Base-by-base conservation (phyloP, 2,888 invertebrate genomes). In the Ophraella communa region DNA sequence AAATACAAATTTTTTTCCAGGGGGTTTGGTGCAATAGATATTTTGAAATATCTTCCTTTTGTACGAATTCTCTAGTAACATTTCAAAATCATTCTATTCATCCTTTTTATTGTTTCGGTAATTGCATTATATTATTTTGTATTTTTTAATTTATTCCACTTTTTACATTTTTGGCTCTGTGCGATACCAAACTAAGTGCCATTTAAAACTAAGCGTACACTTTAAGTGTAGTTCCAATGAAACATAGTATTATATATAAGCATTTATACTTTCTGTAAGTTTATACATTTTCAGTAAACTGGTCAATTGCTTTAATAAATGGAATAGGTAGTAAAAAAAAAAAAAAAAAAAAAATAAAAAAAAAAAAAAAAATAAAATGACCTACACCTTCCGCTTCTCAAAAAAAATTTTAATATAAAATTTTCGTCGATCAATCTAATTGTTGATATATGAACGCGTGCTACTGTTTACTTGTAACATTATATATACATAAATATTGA, bases 171-270 rank as follows among this genome's bases (percentile, higher is more conserved):
- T 52, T 73, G 75, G 75, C 75, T 74, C 71, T 71, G 53, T 62
- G 69, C 71, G 68, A 74, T 75, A 74, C 73, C 74, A 74, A 74
- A 72, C 69, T 69, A 76, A 77, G 77, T 77, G 76, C 76, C 76
- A 77, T 76, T 73, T 76, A 71, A 71, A 74, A 73, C 64, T 71
- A 71, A 67, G 65, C 60, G 33, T 53, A 66, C 67, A 69, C 67
- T 68, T 11, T 64, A 71, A 68, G 70, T 69, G 67, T 73, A 71
- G 69, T 70, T 59, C 64, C 68, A 69, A 58, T 66, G 68, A 65
- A 66, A 68, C 66, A 65, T 74, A 73, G 71, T 72, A 71, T 72
- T 73, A 73, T 64, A 64, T 59, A 69, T 65, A 68, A 62, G 65
- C 67, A 71, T 74, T 73, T 71, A 72, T 72, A 73, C 71, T 71